These are phyloP conservation scores for Gerris lacustris DNA, from an alignment of 2,888 invertebrate species.

Conservation along the genomic window DNA sequence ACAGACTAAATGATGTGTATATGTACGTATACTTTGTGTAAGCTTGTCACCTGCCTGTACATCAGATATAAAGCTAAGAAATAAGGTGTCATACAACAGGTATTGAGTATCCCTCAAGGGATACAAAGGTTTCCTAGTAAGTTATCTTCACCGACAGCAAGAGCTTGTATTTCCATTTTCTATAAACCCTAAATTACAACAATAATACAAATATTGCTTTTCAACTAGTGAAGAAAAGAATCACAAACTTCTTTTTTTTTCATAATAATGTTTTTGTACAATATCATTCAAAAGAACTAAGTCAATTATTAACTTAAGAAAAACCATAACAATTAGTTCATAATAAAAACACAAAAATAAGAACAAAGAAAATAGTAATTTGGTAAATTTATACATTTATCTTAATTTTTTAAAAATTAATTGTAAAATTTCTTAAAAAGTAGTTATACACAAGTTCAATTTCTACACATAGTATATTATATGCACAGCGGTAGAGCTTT, in stretches of 20 bases:
- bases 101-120: neutral
- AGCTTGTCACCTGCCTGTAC: conserved; percentile 27
- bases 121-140: too few relatives aligned
- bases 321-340: neutral
- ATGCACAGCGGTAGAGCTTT: neutral
- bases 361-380: neutral
- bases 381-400: conserved; percentile 7
- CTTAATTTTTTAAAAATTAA: neutral
- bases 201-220: conserved; percentile 10
- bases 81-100: conserved; percentile 12
- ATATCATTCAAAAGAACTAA: conserved; percentile 2
- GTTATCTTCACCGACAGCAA: too few relatives aligned
- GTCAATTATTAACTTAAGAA: neutral
- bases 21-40: conserved; percentile 31
- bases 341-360: conserved; percentile 6
- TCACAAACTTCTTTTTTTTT: neutral
- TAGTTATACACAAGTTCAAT: neutral
- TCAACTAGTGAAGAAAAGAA: conserved; percentile 8
- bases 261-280: neutral
- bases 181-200: neutral
- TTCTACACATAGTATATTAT: neutral
- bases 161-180: too few relatives aligned
- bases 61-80: conserved; percentile 28
- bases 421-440: too few relatives aligned
- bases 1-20: conserved; percentile 30